Percentiles rank a stretch among this genome's conserved stretches.
Conservation (phyloP, 2,113 vertebrate species). For the Eulacestoma nigropectus region DNA sequence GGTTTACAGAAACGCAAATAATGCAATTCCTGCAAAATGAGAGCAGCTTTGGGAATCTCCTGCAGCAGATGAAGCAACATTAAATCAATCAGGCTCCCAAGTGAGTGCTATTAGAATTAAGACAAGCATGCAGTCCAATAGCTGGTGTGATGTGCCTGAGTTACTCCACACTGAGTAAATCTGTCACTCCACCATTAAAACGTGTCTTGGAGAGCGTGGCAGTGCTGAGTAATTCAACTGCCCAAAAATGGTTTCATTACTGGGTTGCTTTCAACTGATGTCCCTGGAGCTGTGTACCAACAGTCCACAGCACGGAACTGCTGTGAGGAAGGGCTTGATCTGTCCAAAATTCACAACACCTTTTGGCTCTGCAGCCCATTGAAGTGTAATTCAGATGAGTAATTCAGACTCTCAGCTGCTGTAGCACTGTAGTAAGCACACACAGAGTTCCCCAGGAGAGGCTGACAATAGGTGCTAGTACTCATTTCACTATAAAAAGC, state of each 20-base stretch:
- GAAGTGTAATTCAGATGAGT: background rate
- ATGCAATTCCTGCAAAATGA: background rate
- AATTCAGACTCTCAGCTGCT: background rate
- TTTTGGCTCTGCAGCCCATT: background rate
- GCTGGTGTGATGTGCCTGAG: background rate
- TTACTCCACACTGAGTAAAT: background rate
- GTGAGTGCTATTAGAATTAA: slow-evolving; percentile 3
- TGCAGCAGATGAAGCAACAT: background rate
- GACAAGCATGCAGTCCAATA: background rate
- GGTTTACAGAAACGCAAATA: background rate
- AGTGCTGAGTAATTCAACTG: background rate
- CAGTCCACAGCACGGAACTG: background rate
- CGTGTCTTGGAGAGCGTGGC: background rate
- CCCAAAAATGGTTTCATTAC: background rate
- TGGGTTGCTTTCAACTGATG: background rate
- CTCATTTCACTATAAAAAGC: background rate
- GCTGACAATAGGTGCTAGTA: background rate
- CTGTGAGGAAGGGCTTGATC: background rate
- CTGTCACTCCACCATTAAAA: background rate
- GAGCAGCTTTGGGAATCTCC: slow-evolving; percentile 23
- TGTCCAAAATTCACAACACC: background rate
- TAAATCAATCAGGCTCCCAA: slow-evolving; percentile 35
- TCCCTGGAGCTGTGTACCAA: background rate
- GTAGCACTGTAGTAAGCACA: background rate
- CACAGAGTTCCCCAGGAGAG: background rate